Base-by-base conservation (phyloP, 2,113 vertebrate genomes). In the Atherinomorus stipes region DNA sequence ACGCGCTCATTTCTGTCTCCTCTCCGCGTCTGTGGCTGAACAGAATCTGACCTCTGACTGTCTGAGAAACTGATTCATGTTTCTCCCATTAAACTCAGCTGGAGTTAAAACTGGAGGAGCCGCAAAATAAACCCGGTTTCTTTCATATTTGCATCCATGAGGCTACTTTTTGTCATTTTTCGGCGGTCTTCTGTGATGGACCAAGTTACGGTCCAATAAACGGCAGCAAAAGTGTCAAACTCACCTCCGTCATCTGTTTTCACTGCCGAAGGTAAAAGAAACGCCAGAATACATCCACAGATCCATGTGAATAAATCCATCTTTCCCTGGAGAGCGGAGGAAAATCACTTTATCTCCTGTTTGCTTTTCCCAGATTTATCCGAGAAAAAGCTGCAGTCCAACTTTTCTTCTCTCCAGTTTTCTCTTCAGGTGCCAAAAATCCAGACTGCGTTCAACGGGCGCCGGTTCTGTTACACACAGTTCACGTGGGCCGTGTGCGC, bases 241-340 rank as follows among this genome's bases (percentile, higher is more conserved):
- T 95, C 94, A 98, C 97, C 96, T 94, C 95, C 96, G 94, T 95
- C 93, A 51, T 96, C 94, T 62, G 94, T 94, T 81, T 67, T 74
- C 80, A 91, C 94, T 75, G 90, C 71, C 7, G 86, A 81, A 66
- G 94, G 90, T 49, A 88, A 85, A 74, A 94, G 91, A 89, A 86
- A 85, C 69, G 95, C 87, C 73, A 94, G 81, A 80, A 97, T 88
- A 93, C 95, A 95, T 95, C 95, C 94, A 95, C 93, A 95, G 56
- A 94, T 79, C 85, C 95, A 94, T 63, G 88, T 37, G 85, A 92
- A 74, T 88, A 95, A 93, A 96, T 97, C 96, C 97, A 98, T 98
- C 64, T 86, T 90, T 53, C 84, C 53, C 81, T 37, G 58, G 63
- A 13, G 65, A 53, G 52, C 79, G 71, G 49, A 62, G 18, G 54